These are phyloP conservation scores for Caenorhabditis panamensis DNA, from an alignment of 2,888 invertebrate species.

Conservation along the genomic window DNA sequence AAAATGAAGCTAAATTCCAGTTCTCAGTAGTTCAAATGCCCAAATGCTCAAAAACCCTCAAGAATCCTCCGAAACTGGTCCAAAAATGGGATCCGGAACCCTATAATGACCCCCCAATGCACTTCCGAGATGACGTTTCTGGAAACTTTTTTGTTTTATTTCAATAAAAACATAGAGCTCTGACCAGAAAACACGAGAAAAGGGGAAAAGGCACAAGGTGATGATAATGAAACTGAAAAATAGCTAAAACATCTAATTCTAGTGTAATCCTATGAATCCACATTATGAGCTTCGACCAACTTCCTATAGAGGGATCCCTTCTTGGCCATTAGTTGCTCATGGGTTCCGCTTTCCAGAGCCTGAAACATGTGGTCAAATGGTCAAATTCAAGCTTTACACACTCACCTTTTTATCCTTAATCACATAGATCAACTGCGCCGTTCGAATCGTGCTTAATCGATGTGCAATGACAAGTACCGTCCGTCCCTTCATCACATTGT, in stretches of 20 bases:
- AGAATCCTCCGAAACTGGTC: no score
- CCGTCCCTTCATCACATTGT: conserved; percentile 88
- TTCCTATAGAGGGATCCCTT: conserved; percentile 84
- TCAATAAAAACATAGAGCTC: no score
- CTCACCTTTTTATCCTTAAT: conserved; percentile 88
- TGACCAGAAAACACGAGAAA: no score
- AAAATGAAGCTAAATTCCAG: no score
- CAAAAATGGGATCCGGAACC: no score
- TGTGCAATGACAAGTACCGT: conserved; percentile 97
- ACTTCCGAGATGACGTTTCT: no score
- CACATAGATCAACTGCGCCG: conserved; percentile 94
- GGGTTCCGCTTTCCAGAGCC: conserved; percentile 83
- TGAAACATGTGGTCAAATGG: conserved; percentile 31
- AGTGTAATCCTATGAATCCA: conserved; percentile 41
- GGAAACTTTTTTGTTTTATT: no score
- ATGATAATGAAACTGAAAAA: background rate
- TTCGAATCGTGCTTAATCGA: conserved; percentile 91
- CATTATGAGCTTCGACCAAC: conserved; percentile 61
- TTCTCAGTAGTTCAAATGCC: no score
- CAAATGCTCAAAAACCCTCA: no score
- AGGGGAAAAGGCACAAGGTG: background rate
- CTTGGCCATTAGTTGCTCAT: conserved; percentile 87
- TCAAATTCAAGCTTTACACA: background rate
- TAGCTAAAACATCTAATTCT: no score
- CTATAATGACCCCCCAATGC: no score